Conservation (phyloP, 2,888 invertebrate genomes). For the Electrophaes corylata region DNA sequence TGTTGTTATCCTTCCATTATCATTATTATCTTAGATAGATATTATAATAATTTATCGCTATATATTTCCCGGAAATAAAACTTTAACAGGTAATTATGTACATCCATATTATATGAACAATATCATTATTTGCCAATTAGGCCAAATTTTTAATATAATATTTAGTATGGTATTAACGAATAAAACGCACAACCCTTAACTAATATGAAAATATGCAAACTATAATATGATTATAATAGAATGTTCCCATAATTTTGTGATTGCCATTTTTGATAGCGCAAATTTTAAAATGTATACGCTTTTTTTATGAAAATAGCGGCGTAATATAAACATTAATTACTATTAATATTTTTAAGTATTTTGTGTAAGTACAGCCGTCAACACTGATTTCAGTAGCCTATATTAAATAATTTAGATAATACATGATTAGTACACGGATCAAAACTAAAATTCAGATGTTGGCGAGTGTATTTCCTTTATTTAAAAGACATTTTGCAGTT, state of each 20-base stretch:
- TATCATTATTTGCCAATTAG: conserved; percentile 22
- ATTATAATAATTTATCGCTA: conserved; percentile 12
- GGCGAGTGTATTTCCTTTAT: conserved; percentile 46
- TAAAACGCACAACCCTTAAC: conserved; percentile 67
- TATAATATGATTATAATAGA: conserved; percentile 32
- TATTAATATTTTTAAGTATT: conserved; percentile 23
- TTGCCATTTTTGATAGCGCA: conserved; percentile 49
- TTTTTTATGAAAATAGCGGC: conserved; percentile 44
- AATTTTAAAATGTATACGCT: conserved; percentile 54
- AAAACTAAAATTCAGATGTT: conserved; percentile 37
- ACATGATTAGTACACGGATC: background rate
- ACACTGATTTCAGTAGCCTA: conserved; percentile 30
- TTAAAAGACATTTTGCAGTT: conserved; percentile 54
- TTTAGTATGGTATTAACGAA: conserved; percentile 42
- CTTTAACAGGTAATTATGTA: conserved; percentile 2
- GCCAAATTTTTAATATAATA: conserved; percentile 7
- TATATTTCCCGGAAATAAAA: conserved; percentile 5
- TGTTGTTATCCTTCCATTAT: conserved; percentile 51
- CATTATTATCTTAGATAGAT: conserved; percentile 20
- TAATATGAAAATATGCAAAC: conserved; percentile 48
- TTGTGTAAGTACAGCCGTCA: conserved; percentile 17
- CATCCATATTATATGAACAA: background rate
- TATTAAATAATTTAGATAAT: conserved; percentile 35
- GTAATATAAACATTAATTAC: conserved; percentile 24
- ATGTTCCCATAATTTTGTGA: conserved; percentile 48